Percentiles rank a stretch among this genome's conserved stretches.
phyloP scores from a whole-genome alignment of 92 coral and sea anemone species.

The Bergia sp. region DNA sequence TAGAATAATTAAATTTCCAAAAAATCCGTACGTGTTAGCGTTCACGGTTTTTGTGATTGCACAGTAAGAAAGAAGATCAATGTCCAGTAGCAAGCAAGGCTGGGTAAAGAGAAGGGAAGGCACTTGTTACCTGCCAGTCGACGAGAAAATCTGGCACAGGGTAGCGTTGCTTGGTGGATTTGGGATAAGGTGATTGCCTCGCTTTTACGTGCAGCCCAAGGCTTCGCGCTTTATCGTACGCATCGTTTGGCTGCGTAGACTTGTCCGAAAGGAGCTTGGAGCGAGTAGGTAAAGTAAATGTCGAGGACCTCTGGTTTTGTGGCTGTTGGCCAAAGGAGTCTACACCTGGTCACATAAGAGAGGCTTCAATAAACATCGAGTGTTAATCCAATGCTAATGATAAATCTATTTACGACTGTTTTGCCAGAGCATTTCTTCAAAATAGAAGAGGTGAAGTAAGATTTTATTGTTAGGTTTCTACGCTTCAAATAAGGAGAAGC shows the following conservation, averaged over 20 bases:
- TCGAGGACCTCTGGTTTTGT: slow-evolving; percentile 16
- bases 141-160: slow-evolving; percentile 92
- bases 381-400: background rate
- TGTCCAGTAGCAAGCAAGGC: background rate
- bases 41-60: background rate
- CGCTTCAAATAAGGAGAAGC: too few species aligned
- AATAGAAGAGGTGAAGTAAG: too few species aligned
- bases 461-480: too few species aligned
- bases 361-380: background rate
- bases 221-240: slow-evolving; percentile 60
- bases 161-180: slow-evolving; percentile 67
- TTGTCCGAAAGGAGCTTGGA: slow-evolving; percentile 32
- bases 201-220: slow-evolving; percentile 74
- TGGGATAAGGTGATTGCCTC: slow-evolving; percentile 88
- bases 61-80: background rate
- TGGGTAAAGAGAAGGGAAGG: background rate
- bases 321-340: background rate
- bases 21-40: too few species aligned
- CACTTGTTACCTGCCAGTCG: slow-evolving; percentile 75
- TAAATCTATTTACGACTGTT: too few species aligned
- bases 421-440: too few species aligned
- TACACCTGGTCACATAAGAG: background rate
- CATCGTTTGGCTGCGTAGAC: slow-evolving; percentile 22
- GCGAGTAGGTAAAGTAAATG: slow-evolving; percentile 21
- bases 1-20: too few species aligned